These are phyloP conservation scores for Hipposideros larvatus DNA, from an alignment of 2,797 vertebrate genomes.

Conservation along the genomic window DNA sequence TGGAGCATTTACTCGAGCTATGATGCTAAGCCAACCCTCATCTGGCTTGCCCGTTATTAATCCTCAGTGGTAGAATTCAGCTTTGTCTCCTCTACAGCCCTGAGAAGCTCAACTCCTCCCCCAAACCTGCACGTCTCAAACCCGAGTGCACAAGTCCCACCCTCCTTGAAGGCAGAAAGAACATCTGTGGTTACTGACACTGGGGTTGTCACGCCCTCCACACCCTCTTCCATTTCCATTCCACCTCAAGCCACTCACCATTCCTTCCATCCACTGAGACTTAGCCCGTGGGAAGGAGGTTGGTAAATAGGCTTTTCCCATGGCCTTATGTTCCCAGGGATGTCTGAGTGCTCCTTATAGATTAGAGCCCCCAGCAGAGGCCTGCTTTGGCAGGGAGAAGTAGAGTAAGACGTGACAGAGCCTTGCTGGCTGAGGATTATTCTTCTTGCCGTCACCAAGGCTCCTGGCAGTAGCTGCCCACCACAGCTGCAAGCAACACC, in stretches of 20 bases:
- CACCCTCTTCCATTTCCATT: not conserved
- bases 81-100: not conserved
- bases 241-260: not conserved
- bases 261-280: not conserved
- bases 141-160: not conserved
- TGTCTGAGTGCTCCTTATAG: not conserved
- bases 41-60: not conserved
- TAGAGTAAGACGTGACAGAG: not conserved
- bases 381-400: not conserved
- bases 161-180: not conserved
- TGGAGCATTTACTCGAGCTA: not conserved
- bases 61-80: not conserved
- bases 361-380: not conserved
- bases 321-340: not conserved
- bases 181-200: not conserved
- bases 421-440: not conserved
- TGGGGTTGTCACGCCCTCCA: not conserved
- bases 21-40: not conserved
- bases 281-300: not conserved
- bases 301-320: not conserved
- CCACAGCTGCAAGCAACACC: too few species aligned
- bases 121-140: not conserved
- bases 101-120: not conserved
- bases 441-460: not conserved
- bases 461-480: not conserved